Base-by-base conservation (phyloP, 2,888 invertebrate species). In the Nymphalis polychloros region DNA sequence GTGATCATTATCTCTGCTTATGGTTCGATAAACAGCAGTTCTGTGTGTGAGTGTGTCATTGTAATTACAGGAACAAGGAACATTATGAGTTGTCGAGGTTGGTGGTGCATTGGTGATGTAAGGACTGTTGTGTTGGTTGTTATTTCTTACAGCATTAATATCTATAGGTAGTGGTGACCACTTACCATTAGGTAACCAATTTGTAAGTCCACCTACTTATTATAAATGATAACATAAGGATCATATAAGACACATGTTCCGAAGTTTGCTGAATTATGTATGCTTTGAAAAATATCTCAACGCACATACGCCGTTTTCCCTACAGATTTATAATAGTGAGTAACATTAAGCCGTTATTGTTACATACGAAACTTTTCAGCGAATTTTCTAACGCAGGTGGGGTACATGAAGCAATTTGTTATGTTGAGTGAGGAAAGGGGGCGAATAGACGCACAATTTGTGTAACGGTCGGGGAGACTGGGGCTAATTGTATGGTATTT, bases 401-500 rank as follows among this genome's bases (percentile, higher is more conserved):
- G 57, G 75, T 68, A 69, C 69, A 72, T 66, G 70, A 70, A 74
- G 73, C 77, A 78, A 79, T 80, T 80, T 77, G 79, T 79, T 78
- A 78, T 72, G 75, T 74, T 72, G 71, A 75, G 75, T 76, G 73
- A 73, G 76, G 75, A 72, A 75, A 75, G 73, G 76, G 75, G 76
- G 72, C 66, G 60, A 68, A 73, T 71, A 73, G 70, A 75, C 70
- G 71, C 72, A 73, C 73, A 75, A 73, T 72, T 74, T 72, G 76
- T 75, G 71, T 75, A 73, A 60, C 72, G 72, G 71, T 63, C 70
- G 67, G 72, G 70, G 71, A 60, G 71, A 57, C 64, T 73, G 74
- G 73, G 75, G 77, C 77, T 79, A 78, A 79, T 79, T 78, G 77
- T 76, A 74, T 71, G 73, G 68, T 73, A 65, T 74, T 75, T 75